A percentile compares a stretch with the other conserved stretches of the same genome.
phyloP scores from a whole-genome alignment of 2,113 vertebrate species.

The Engraulis encrasicolus region DNA sequence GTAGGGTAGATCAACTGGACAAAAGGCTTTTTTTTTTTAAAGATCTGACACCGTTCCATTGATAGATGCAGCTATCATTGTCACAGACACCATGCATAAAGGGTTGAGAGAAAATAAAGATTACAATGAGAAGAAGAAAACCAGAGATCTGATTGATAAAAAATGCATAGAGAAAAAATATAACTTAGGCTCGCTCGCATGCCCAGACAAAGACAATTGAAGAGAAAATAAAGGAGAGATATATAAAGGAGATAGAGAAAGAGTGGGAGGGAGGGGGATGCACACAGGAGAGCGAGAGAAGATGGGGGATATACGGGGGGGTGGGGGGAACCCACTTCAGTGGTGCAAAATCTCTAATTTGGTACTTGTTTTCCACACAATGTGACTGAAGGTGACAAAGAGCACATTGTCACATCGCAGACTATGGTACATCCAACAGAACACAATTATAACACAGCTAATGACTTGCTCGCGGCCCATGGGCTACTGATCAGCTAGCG shows the following conservation, averaged over 20 bases:
- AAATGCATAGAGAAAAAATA: conserved; percentile 88
- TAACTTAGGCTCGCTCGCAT: conserved; percentile 87
- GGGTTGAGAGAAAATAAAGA: conserved; percentile 79
- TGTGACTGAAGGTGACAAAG: conserved; percentile 88
- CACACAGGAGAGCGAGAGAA: conserved; percentile 64
- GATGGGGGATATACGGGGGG: conserved; percentile 64
- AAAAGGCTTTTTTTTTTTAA: conserved; percentile 97
- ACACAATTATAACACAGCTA: conserved; percentile 57
- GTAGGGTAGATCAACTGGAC: conserved; percentile 98
- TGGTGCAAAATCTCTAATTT: conserved; percentile 80
- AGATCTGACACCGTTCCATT: conserved; percentile 99
- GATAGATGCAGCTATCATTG: conserved; percentile 99
- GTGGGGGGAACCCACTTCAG: conserved; percentile 82
- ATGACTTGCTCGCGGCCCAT: conserved; percentile 57
- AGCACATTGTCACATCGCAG: conserved; percentile 91
- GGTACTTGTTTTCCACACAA: conserved; percentile 80
- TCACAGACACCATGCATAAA: conserved; percentile 99
- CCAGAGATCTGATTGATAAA: conserved; percentile 76
- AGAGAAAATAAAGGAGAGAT: conserved; percentile 71
- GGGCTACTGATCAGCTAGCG: conserved; percentile 61
- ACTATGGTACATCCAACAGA: conserved; percentile 81
- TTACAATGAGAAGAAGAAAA: conserved; percentile 75
- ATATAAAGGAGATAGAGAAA: conserved; percentile 61
- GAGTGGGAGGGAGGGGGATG: conserved; percentile 52
- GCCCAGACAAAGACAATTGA: conserved; percentile 84